A percentile compares a stretch with the other conserved stretches of the same genome.
These are phyloP conservation scores for Elephantulus edwardii DNA, from an alignment of 2,113 vertebrate species.

Conservation along the genomic window DNA sequence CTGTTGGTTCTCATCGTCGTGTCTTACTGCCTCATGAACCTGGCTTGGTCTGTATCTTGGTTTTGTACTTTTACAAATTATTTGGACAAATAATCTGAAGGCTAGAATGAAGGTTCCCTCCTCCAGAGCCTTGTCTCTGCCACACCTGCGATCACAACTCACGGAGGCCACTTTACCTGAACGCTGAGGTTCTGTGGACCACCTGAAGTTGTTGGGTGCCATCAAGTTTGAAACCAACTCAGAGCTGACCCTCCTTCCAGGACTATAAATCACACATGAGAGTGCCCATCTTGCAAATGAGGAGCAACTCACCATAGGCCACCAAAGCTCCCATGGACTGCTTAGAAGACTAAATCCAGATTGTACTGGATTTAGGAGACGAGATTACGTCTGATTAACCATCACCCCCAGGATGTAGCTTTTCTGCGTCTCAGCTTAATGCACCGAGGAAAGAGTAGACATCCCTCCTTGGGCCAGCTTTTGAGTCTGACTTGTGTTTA, in stretches of 20 bases:
- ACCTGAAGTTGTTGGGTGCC: background rate
- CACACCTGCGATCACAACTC: background rate
- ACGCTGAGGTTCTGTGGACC: background rate
- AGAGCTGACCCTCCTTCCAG: no score
- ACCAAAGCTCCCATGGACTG: no score
- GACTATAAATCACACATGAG: no score
- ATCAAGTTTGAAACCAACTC: background rate
- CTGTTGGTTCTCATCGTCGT: background rate
- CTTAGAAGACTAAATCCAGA: background rate
- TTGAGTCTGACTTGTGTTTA: background rate
- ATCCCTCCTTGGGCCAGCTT: background rate
- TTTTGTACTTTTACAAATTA: background rate
- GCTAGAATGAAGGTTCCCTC: background rate
- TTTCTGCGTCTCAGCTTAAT: background rate
- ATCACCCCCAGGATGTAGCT: background rate
- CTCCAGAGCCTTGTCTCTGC: background rate
- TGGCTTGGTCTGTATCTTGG: background rate
- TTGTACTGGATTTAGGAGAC: no score
- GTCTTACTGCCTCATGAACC: background rate
- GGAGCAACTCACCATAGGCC: no score
- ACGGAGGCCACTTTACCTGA: background rate
- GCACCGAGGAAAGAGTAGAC: background rate
- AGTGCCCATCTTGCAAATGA: no score
- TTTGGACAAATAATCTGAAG: background rate
- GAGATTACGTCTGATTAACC: background rate